phyloP scores from a whole-genome alignment of 2,113 vertebrate genomes.

The Uropsilus gracilis region DNA sequence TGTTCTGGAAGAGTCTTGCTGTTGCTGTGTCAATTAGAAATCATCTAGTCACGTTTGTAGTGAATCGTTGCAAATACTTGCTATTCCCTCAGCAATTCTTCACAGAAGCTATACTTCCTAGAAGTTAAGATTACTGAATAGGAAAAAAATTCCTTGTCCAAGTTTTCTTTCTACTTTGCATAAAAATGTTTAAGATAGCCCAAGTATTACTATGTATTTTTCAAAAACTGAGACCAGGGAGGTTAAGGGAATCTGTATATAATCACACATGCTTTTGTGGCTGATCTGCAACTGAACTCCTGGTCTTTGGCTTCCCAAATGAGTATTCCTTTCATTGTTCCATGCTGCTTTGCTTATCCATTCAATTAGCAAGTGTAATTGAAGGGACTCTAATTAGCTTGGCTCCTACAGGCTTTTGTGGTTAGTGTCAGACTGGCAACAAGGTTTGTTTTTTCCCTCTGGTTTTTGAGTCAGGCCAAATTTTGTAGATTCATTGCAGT shows the following conservation, averaged over 20 bases:
- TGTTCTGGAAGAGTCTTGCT: neutral
- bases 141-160: neutral
- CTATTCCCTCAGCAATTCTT: neutral
- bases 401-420: constrained; percentile 68
- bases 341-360: constrained; percentile 50
- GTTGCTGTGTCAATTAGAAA: neutral
- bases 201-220: constrained; percentile 28
- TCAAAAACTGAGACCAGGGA: constrained; percentile 15
- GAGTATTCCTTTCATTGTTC: constrained; percentile 38
- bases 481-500: constrained; percentile 63
- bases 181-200: neutral
- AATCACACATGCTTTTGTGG: constrained; percentile 28
- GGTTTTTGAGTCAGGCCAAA: constrained; percentile 67
- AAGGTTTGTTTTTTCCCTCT: neutral
- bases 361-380: constrained; percentile 67
- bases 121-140: neutral
- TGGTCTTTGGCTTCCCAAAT: constrained; percentile 37
- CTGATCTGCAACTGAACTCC: constrained; percentile 8
- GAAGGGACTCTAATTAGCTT: constrained; percentile 69
- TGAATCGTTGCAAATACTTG: neutral
- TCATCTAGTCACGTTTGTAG: neutral
- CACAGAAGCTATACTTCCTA: neutral
- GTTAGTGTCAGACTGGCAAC: constrained; percentile 52
- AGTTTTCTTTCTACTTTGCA: constrained; percentile 21
- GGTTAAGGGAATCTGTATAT: constrained; percentile 44